Base-by-base conservation (phyloP, 2,113 vertebrate genomes). In the Merops nubicus region DNA sequence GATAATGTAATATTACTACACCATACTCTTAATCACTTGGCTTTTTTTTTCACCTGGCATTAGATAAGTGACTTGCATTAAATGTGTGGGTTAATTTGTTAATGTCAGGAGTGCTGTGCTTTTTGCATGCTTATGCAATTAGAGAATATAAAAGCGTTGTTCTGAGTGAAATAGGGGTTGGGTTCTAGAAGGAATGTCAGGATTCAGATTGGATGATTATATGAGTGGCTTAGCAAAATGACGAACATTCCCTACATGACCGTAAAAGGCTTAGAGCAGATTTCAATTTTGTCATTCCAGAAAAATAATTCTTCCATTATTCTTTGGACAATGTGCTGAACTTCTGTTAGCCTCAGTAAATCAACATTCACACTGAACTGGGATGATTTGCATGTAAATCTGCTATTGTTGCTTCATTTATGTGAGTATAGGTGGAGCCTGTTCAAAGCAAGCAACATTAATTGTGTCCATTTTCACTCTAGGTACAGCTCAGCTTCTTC, bases 321-420 rank as follows among this genome's bases (percentile, higher is more conserved):
- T 92, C 62, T 78, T 62, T 91, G 60, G 76, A 50, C 50, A 84
- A 80, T 84, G 45, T 90, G 34, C 75, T 86, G 85, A 95, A 70
- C 54, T 81, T 47, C 72, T 81, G 42, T 63, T 70, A 84, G 50
- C 72, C 42, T 70, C 54, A 38, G 54, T 91, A 89, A 86, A 63
- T 77, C 82, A 91, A 63, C 47, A 43, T 36, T 87, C 85, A 83
- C 67, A 51, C 45, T 51, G 53, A 69, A 74, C 62, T 47, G 57
- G 70, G 69, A 83, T 59, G 5, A 77, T 95, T 59, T 93, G 34
- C 59, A 42, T 36, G 47, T 65, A 54, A 89, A 93, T 63, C 62
- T 93, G 42, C 23, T 70, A 5, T 67, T 2, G 0, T 15, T 1
- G 0, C 31, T 96, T 87, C 25, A 47, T 93, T 88, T 90, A 5